A percentile compares a stretch with the other conserved stretches of the same genome.
These are phyloP conservation scores for Drosophila gaucha DNA, from an alignment of 2,888 invertebrate species.

Conservation along the genomic window DNA sequence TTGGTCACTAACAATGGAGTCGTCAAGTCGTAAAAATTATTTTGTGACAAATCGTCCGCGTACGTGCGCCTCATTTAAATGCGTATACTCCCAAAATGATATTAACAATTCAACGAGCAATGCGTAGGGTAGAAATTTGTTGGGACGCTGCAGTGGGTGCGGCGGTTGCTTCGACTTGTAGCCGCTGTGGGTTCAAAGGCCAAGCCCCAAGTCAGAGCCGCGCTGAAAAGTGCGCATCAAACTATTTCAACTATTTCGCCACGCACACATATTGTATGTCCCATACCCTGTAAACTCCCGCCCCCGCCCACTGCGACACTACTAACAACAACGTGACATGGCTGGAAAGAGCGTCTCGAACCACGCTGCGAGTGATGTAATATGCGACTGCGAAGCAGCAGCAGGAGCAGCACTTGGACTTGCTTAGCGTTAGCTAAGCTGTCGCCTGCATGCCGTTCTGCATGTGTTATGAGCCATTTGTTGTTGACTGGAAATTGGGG, in stretches of 20 bases:
- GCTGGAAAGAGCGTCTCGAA: constrained; percentile 50
- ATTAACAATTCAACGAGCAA: constrained; percentile 74
- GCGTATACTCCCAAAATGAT: constrained; percentile 70
- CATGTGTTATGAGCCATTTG: constrained; percentile 68
- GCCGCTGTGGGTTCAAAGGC: constrained; percentile 51
- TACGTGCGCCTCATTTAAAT: constrained; percentile 84
- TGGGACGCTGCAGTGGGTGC: constrained; percentile 1
- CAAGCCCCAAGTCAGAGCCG: constrained; percentile 65
- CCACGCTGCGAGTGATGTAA: constrained; percentile 63
- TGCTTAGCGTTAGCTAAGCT: constrained; percentile 71
- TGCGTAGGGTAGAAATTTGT: constrained; percentile 21
- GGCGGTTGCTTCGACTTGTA: not conserved
- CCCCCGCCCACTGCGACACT: constrained; percentile 41
- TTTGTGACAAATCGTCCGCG: constrained; percentile 84
- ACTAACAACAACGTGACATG: constrained; percentile 77
- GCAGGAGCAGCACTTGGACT: constrained; percentile 45
- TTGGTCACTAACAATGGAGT: constrained; percentile 71
- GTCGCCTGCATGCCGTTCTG: constrained; percentile 70
- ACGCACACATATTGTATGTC: constrained; percentile 70
- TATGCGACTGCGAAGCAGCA: constrained; percentile 56
- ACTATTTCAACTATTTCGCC: constrained; percentile 77
- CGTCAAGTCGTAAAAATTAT: constrained; percentile 85
- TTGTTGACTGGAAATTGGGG: not conserved
- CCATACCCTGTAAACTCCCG: constrained; percentile 1
- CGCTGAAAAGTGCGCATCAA: constrained; percentile 79